Conservation (phyloP, 2,888 invertebrate species). For the Limnephilus lunatus region DNA sequence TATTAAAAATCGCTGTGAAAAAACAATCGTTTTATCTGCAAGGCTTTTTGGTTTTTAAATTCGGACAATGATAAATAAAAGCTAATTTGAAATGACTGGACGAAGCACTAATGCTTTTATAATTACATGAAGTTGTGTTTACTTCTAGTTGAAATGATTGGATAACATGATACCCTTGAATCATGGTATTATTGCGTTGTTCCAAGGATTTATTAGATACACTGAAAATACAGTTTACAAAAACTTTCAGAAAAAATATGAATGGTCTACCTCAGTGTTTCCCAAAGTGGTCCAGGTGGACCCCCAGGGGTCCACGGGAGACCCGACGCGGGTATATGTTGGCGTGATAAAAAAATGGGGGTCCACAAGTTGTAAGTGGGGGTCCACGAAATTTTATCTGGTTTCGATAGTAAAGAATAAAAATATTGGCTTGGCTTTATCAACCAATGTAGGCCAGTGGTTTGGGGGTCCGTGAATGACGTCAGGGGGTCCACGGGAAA, state of each 20-base stretch:
- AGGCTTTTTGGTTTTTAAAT: background rate
- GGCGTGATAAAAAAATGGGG: no score
- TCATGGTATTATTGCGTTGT: background rate
- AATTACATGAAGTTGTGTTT: background rate
- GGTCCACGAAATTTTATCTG: no score
- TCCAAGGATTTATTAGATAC: background rate
- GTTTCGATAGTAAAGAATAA: no score
- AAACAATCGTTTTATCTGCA: background rate
- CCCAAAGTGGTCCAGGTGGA: no score
- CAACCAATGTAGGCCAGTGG: no score
- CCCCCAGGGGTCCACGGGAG: no score
- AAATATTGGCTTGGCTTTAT: no score
- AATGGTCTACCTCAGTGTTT: no score
- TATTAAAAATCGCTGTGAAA: background rate
- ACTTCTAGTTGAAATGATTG: background rate
- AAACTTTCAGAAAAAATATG: background rate
- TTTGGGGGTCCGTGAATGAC: no score
- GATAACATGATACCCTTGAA: background rate
- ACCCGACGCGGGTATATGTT: no score
- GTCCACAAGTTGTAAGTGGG: no score
- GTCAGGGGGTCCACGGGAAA: no score
- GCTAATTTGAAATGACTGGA: background rate
- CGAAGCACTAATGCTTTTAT: conserved; percentile 9
- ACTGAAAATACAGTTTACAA: background rate
- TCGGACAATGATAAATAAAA: conserved; percentile 24